phyloP scores from a whole-genome alignment of 2,113 vertebrate species.

The Pelodiscus sinensis region DNA sequence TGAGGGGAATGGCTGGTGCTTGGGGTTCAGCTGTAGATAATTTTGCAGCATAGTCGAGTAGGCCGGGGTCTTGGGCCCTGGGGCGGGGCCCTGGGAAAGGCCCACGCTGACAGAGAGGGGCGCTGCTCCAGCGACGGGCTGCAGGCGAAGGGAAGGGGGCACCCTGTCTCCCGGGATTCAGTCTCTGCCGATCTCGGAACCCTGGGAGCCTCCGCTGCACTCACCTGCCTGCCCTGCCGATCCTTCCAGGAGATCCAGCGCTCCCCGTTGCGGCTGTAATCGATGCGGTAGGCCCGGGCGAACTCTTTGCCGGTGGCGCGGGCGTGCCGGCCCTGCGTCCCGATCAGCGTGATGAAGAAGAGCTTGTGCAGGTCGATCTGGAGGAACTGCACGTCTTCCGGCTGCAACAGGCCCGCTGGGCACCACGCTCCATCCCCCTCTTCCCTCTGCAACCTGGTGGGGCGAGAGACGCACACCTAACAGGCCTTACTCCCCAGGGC shows the following conservation, averaged over 20 bases:
- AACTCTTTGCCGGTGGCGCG: constrained; percentile 88
- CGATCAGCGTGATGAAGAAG: constrained; percentile 89
- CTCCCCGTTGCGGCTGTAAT: constrained; percentile 88
- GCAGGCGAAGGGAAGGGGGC: rapidly evolving
- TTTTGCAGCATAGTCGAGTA: background rate
- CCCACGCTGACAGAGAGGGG: background rate
- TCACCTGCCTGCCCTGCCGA: constrained; percentile 82
- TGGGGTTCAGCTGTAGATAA: background rate
- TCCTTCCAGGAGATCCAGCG: constrained; percentile 89
- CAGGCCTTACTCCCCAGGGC: rapidly evolving
- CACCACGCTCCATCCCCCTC: constrained; percentile 94
- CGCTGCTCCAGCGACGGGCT: rapidly evolving
- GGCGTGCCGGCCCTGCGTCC: constrained; percentile 90
- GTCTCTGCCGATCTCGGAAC: background rate
- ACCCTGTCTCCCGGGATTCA: rapidly evolving
- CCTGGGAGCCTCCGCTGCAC: background rate
- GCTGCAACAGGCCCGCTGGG: constrained; percentile 84
- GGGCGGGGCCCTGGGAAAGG: background rate
- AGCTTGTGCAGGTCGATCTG: constrained; percentile 88
- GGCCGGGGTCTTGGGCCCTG: background rate
- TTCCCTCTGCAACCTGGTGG: constrained; percentile 84
- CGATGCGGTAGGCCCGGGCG: constrained; percentile 85
- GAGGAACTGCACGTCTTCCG: constrained; percentile 88
- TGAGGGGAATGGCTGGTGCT: rapidly evolving
- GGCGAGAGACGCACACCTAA: rapidly evolving